These are phyloP conservation scores for Aporrectodea caliginosa DNA, from an alignment of 1,140 invertebrate genomes.

Conservation along the genomic window DNA sequence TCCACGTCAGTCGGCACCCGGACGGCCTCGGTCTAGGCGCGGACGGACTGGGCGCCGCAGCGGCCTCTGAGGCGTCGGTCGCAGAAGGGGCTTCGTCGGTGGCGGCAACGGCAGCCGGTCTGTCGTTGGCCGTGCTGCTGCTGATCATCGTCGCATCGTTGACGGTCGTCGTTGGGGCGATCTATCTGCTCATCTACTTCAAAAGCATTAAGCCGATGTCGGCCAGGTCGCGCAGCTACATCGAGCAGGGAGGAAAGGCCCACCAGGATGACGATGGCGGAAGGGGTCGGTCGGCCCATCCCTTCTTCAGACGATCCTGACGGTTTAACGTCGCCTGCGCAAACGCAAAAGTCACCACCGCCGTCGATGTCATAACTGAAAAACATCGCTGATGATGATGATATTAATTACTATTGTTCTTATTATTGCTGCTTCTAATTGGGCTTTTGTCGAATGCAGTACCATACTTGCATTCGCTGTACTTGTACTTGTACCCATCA, in stretches of 20 bases:
- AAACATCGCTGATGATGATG: too few relatives aligned
- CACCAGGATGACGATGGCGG: slow-evolving; percentile 15
- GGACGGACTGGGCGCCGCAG: not conserved
- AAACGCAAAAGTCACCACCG: too few relatives aligned
- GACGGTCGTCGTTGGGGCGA: slow-evolving; percentile 11
- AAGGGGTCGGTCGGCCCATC: slow-evolving; percentile 4
- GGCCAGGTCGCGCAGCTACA: slow-evolving; percentile 13
- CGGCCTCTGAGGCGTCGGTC: not conserved
- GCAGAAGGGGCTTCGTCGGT: not conserved
- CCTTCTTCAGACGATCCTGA: slow-evolving; percentile 16
- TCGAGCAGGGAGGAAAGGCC: slow-evolving; percentile 8
- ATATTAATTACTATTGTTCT: too few relatives aligned
- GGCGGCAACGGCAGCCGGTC: not conserved
- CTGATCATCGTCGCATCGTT: slow-evolving; percentile 9
- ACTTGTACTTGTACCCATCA: too few relatives aligned
- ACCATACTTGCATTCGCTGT: too few relatives aligned
- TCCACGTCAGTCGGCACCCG: too few relatives aligned
- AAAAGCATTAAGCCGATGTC: slow-evolving; percentile 22
- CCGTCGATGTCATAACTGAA: too few relatives aligned
- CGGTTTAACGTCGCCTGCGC: too few relatives aligned
- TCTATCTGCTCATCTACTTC: slow-evolving; percentile 23
- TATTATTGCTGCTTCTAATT: too few relatives aligned
- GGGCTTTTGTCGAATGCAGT: too few relatives aligned
- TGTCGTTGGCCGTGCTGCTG: not conserved
- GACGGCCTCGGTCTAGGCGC: too few relatives aligned